Percentiles rank a stretch among this genome's conserved stretches.
These are phyloP conservation scores for Coenonympha glycerion DNA, from an alignment of 2,888 invertebrate species.

Conservation along the genomic window DNA sequence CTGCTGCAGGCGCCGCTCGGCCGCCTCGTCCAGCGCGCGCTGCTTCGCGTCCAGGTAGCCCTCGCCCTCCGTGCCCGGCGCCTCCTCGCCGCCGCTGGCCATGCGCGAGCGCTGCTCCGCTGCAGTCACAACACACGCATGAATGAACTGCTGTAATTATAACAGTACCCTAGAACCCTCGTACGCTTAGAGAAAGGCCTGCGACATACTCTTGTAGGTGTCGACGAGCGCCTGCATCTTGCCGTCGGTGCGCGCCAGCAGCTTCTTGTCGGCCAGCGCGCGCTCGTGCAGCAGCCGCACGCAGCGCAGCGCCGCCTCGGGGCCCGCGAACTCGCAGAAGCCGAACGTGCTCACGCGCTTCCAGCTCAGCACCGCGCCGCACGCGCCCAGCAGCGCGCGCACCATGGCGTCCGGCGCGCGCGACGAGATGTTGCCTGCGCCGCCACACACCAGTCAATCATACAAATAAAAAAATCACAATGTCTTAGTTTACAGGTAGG, in stretches of 20 bases:
- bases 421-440: constrained; percentile 90
- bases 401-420: constrained; percentile 97
- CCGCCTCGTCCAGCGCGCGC: constrained; percentile 79
- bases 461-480: no score
- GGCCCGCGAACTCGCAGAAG: constrained; percentile 95
- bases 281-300: constrained; percentile 94
- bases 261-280: constrained; percentile 92
- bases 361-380: constrained; percentile 97
- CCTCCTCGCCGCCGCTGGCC: constrained; percentile 50
- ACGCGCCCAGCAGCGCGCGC: constrained; percentile 91
- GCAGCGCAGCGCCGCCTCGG: constrained; percentile 95
- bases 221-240: constrained; percentile 96
- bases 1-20: constrained; percentile 84
- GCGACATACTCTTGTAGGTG: constrained; percentile 93
- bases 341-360: constrained; percentile 98
- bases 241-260: constrained; percentile 97
- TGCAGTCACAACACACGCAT: no score
- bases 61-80: constrained; percentile 59
- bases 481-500: no score
- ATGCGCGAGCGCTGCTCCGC: constrained; percentile 51
- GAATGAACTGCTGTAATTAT: no score
- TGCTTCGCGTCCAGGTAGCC: constrained; percentile 43
- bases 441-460: background rate
- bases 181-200: no score
- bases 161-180: no score